A percentile compares a stretch with the other conserved stretches of the same genome.
These are phyloP conservation scores for Drosophila hawaiiensis DNA, from an alignment of 2,888 invertebrate species.

Conservation along the genomic window DNA sequence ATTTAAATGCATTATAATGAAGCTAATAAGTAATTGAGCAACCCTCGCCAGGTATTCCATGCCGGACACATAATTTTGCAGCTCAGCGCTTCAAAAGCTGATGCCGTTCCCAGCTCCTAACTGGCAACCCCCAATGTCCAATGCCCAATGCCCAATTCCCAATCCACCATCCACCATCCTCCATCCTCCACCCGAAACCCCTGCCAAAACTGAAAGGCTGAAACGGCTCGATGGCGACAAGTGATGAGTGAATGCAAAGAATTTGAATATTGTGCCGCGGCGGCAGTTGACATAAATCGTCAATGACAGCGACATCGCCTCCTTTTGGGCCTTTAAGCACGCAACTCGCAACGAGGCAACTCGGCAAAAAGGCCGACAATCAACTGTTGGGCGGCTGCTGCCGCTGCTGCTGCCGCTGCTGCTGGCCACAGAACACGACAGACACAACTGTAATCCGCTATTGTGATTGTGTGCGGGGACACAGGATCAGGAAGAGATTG, in stretches of 20 bases:
- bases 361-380: constrained; percentile 58
- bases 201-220: background rate
- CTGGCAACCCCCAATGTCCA: constrained; percentile 21
- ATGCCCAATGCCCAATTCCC: background rate
- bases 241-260: constrained; percentile 83
- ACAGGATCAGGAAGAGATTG: constrained; percentile 25
- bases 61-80: constrained; percentile 68
- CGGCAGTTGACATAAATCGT: constrained; percentile 84
- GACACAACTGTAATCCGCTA: constrained; percentile 80
- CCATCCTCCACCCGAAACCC: background rate
- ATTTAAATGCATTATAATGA: background rate
- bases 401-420: constrained; percentile 3
- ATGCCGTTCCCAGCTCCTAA: constrained; percentile 37
- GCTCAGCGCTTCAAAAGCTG: constrained; percentile 53
- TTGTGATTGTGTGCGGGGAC: constrained; percentile 51
- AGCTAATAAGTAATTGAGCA: background rate
- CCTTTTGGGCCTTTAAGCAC: constrained; percentile 76
- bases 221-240: constrained; percentile 59
- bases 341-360: constrained; percentile 42
- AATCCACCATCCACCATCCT: background rate
- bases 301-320: constrained; percentile 83
- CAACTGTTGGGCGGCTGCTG: constrained; percentile 18
- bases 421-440: constrained; percentile 74
- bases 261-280: constrained; percentile 83
- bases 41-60: constrained; percentile 60